Evolutionary conservation across 92 coral and sea anemone genomes (phyloP), one percentile per base, ranked within the genome.

Genomic region (Bergia sp.): DNA sequence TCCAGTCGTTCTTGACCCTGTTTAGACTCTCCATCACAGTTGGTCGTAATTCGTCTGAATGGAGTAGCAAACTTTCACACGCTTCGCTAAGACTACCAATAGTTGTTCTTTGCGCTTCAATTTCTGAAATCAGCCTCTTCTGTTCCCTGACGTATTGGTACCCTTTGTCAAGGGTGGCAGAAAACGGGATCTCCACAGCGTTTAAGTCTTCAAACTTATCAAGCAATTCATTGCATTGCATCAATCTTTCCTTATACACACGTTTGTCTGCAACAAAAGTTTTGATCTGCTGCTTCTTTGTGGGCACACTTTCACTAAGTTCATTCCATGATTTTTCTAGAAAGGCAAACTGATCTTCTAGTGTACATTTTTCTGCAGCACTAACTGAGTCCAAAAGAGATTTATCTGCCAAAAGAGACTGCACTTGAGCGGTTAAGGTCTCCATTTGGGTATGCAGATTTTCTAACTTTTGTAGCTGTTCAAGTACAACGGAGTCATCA

Each of bases 41-140:
- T 43, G 72, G 90, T 65, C 89, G 79, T 21, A 88, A 76, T 12
- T 85, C 61, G 42, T 87, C 91, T 21, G 91, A 85, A 78, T 82
- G 90, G 76, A 67, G 42, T 10, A 80, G 81, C 86, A 89, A 85
- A 36, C 13, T 69, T 76, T 72, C 73, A 20, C 94, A 71, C 9
- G 91, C 89, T 55, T 86, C 91, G 66, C 87, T 93, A 18, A 93
- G 82, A 12, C 76, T 65, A 5, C 78, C 82, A 37, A 95, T 74
- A 75, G 89, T 61, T 37, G 92, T 74, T 77, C 85, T 88, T 71
- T 90, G 79, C 55, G 86, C 91, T 57, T 89, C 74, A 8, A 91
- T 40, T 42, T 91, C 82, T 36, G 77, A 85, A 36, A 89, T 79
- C 49, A 86, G 89, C 4, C 78, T 37, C 57, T 75, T 77, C 73